Evolutionary conservation across 2,888 invertebrate genomes (phyloP).

Genomic region (Caenorhabditis parvicauda): DNA sequence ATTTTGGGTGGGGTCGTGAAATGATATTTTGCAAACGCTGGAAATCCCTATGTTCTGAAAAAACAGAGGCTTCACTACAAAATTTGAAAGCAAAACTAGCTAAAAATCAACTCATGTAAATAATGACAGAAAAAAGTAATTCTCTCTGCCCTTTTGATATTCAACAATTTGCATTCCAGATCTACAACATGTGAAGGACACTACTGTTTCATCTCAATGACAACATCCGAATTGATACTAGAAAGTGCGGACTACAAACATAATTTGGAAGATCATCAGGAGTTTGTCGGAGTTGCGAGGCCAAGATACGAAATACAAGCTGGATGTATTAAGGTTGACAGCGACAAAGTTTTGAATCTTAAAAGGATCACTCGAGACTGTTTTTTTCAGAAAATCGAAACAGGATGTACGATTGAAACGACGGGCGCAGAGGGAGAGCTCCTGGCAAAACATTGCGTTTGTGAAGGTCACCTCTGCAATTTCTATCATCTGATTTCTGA

Average conservation of each 20-base stretch:
- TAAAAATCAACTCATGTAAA: no score
- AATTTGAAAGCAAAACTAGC: no score
- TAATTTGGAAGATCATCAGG: slow-evolving; percentile 45
- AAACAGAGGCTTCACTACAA: no score
- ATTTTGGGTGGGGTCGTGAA: no score
- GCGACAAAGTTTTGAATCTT: slow-evolving; percentile 19
- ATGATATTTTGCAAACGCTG: no score
- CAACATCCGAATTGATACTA: slow-evolving; percentile 55
- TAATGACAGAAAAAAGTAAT: background rate
- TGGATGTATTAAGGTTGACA: slow-evolving; percentile 59
- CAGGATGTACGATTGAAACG: slow-evolving; percentile 58
- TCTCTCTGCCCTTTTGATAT: background rate
- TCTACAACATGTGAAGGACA: slow-evolving; percentile 61
- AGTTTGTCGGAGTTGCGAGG: slow-evolving; percentile 45
- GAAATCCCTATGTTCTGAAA: no score
- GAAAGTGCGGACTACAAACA: slow-evolving; percentile 53
- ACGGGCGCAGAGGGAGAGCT: slow-evolving; percentile 42
- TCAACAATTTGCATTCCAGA: no score
- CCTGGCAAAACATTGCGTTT: slow-evolving; percentile 56
- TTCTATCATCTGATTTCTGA: slow-evolving; percentile 51
- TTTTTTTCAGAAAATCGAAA: slow-evolving; percentile 48
- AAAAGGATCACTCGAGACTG: background rate
- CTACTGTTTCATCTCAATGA: slow-evolving; percentile 58
- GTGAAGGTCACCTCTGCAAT: slow-evolving; percentile 59
- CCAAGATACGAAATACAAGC: slow-evolving; percentile 55